These are phyloP conservation scores for Tragulus kanchil DNA, from an alignment of 2,113 vertebrate species.

Conservation along the genomic window DNA sequence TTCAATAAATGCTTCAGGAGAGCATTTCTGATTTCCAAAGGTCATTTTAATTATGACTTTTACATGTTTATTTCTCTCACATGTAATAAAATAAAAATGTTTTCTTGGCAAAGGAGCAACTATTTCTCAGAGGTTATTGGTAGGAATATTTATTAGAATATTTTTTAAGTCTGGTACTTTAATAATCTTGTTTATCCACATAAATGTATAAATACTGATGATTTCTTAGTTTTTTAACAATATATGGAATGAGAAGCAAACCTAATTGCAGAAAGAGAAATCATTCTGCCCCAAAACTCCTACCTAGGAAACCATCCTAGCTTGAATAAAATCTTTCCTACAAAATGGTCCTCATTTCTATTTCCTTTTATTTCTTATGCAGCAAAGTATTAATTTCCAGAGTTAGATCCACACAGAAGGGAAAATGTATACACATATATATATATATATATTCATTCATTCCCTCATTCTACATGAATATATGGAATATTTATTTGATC, in stretches of 20 bases:
- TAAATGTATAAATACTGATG: background rate
- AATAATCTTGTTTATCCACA: background rate
- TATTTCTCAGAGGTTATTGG: background rate
- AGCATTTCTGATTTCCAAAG: background rate
- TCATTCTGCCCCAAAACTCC: accelerated
- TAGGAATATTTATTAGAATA: background rate
- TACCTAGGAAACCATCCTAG: background rate
- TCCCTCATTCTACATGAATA: background rate
- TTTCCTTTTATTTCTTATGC: background rate
- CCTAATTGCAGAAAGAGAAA: background rate
- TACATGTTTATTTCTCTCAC: background rate
- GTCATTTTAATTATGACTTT: background rate
- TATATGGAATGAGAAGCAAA: background rate
- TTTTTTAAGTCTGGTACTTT: background rate
- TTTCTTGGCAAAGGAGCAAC: background rate
- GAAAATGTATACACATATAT: background rate
- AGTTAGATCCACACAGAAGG: background rate
- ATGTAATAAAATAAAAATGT: background rate
- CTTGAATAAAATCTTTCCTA: background rate
- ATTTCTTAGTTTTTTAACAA: background rate
- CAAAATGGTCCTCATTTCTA: accelerated
- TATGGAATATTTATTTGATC: background rate
- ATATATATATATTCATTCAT: background rate
- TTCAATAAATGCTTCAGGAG: background rate
- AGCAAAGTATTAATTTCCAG: background rate